Evolutionary conservation across 2,888 invertebrate species (phyloP), one percentile per base, ranked within the genome.

Genomic region (Antheraea yamamai): DNA sequence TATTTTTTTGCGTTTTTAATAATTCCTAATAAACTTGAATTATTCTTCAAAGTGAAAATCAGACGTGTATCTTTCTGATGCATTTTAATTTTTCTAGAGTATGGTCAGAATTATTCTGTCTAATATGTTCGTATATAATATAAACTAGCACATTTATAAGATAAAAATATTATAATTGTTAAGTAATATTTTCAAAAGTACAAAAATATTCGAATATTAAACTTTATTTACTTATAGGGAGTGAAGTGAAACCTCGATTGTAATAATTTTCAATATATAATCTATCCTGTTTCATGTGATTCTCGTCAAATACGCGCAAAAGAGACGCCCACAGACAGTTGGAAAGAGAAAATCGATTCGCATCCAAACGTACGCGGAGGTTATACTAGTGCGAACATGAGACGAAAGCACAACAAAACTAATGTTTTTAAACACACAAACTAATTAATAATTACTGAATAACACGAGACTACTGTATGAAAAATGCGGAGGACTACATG

Each of bases 311-410:
- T 79, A 79, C 71, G 81, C 71, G 79, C 75, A 84, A 89, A 77
- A 80, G 87, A 85, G 88, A 88, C 76, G 76, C 75, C 73, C 74
- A 78, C 80, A 79, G 73, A 74, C 78, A 75, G 88, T 81, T 77
- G 81, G 88, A 92, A 85, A 88, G 91, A 89, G 92, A 88, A 82
- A 82, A 83, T 82, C 81, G 81, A 85, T 86, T 79, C 79, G 76
- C 81, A 78, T 76, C 73, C 83, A 82, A 86, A 79, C 82, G 82
- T 82, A 81, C 82, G 81, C 80, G 79, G 79, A 78, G 80, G 80
- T 79, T 61, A 73, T 75, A 73, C 77, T 77, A 71, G 76, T 73
- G 85, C 77, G 79, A 79, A 85, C 90, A 84, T 75, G 87, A 87
- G 87, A 88, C 79, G 82, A 82, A 83, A 87, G 81, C 81, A 87